These are phyloP conservation scores for Phymanthus crucifer DNA, from an alignment of 92 coral and sea anemone genomes.

Conservation along the genomic window DNA sequence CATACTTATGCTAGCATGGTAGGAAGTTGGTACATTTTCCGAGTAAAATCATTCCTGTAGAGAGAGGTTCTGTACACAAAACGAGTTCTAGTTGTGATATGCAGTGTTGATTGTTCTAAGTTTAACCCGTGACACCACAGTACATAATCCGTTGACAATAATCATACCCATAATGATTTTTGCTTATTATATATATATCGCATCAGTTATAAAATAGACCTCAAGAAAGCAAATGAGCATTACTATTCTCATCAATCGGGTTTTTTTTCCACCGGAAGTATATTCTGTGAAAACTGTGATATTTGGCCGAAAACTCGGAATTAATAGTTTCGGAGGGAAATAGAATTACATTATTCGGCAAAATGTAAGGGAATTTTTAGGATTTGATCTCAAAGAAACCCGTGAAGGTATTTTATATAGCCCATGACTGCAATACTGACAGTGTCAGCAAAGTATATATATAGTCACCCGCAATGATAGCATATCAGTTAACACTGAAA, in stretches of 20 bases:
- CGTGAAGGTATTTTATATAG: not conserved
- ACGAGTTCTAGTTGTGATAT: too few relatives aligned
- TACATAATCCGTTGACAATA: not conserved
- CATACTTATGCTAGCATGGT: too few relatives aligned
- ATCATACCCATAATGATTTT: not conserved
- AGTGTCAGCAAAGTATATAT: not conserved
- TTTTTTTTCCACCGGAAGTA: not conserved
- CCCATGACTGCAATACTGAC: constrained; percentile 5
- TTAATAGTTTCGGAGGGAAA: not conserved
- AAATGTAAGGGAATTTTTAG: constrained; percentile 6
- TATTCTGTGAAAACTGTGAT: not conserved
- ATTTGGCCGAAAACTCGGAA: not conserved
- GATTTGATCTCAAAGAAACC: not conserved
- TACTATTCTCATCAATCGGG: too few relatives aligned
- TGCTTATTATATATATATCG: not conserved
- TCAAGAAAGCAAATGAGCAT: too few relatives aligned
- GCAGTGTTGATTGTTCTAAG: not conserved
- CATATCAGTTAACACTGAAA: constrained; percentile 24
- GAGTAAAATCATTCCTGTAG: too few relatives aligned
- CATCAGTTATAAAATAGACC: too few relatives aligned
- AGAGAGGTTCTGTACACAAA: too few relatives aligned
- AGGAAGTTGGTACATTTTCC: not conserved
- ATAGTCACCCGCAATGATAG: not conserved
- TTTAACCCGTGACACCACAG: not conserved
- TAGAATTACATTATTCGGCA: not conserved